Evolutionary conservation across 2,888 invertebrate genomes (phyloP), one percentile per base, ranked within the genome.

Genomic region (Teleiodes luculella): DNA sequence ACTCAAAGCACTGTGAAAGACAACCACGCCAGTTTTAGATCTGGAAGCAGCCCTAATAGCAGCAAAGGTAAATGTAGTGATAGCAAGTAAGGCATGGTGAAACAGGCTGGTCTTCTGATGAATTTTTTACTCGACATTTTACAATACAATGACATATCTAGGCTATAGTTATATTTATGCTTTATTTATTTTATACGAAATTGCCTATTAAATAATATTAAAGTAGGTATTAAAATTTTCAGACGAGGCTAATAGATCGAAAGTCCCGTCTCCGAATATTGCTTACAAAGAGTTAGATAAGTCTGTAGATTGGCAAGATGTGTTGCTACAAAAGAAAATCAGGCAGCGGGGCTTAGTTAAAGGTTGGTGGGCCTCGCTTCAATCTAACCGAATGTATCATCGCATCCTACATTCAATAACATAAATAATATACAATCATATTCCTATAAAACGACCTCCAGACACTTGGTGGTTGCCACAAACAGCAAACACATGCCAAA

Each of bases 211-310:
- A 61, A 57, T 66, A 64, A 64, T 58, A n/a, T 43, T 28, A 61
- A 51, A 62, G 14, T 72, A 8, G 39, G 39, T 18, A 78, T 81
- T 78, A 63, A 67, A 53, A 76, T 83, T 87, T 87, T 86, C 88
- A 88, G 88, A 86, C 76, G 81, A 86, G 58, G 68, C 67, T 73
- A 83, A 74, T 67, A 66, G 75, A 60, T 67, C 83, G 64, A 74
- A 78, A 71, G 69, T 78, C 57, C 76, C 78, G 63, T 86, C 86
- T 71, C 86, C 86, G 69, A 86, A 83, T 74, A 66, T 75, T 63
- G 72, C 76, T 58, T 88, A 88, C 77, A 86, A 72, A 81, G 87
- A 88, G 68, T 85, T 88, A 88, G 88, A 88, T 86, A 85, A 81
- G 64, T 88, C 88, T 57, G 84, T 88, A 85, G 86, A 88, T 82